These are phyloP conservation scores for Hemibagrus guttatus DNA, from an alignment of 2,797 vertebrate species.

Conservation along the genomic window DNA sequence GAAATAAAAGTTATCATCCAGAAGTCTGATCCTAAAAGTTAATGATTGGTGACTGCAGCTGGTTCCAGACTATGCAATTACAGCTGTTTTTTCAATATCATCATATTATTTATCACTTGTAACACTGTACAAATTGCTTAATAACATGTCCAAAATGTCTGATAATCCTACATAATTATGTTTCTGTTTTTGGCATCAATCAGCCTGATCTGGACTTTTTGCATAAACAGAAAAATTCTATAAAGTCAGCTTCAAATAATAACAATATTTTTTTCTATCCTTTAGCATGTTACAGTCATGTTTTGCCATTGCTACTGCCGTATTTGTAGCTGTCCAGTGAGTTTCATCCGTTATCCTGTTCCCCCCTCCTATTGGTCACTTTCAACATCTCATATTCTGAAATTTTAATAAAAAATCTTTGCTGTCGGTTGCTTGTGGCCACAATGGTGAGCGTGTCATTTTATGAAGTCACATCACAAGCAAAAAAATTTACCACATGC, in stretches of 20 bases:
- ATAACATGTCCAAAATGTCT: background rate
- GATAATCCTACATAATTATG: background rate
- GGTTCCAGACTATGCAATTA: background rate
- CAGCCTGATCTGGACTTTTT: background rate
- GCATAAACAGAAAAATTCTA: background rate
- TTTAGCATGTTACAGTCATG: background rate
- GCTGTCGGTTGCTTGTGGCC: too few species aligned
- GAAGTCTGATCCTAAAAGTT: background rate
- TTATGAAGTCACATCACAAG: too few species aligned
- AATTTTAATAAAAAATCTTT: too few species aligned
- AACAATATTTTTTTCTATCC: background rate
- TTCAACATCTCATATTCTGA: background rate
- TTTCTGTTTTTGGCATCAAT: background rate
- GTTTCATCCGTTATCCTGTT: background rate
- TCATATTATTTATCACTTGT: background rate
- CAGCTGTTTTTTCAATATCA: background rate
- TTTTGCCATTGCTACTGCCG: background rate
- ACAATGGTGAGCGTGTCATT: too few species aligned
- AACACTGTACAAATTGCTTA: background rate
- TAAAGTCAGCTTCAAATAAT: background rate
- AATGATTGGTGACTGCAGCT: background rate
- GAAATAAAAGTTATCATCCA: background rate
- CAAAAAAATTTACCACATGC: too few species aligned
- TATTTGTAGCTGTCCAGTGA: background rate
- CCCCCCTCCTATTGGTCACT: background rate